Conservation (phyloP, 2,113 vertebrate species). For the Erpornis zantholeuca region DNA sequence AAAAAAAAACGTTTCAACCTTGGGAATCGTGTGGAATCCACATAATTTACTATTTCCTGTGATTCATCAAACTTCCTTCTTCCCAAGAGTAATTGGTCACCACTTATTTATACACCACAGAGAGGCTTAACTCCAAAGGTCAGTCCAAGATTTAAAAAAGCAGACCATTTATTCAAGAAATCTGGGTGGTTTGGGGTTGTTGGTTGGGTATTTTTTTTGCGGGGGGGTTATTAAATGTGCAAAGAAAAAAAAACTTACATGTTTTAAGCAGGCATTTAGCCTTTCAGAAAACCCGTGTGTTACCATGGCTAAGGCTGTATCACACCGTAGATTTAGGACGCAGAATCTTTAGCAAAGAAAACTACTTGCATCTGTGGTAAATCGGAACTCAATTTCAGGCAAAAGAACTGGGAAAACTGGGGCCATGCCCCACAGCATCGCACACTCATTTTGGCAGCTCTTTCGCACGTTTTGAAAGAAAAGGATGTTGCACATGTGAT, state of each 20-base stretch:
- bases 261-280: not conserved
- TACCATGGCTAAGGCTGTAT: fast-evolving
- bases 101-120: constrained; percentile 59
- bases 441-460: not conserved
- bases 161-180: constrained; percentile 19
- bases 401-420: not conserved
- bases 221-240: not conserved
- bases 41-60: constrained; percentile 77
- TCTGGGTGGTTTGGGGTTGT: not conserved
- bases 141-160: constrained; percentile 32
- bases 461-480: not conserved
- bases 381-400: not conserved
- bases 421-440: fast-evolving
- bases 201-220: not conserved
- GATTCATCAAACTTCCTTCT: constrained; percentile 75
- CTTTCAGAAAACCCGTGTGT: not conserved
- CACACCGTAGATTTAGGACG: not conserved
- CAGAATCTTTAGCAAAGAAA: not conserved
- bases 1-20: constrained; percentile 49
- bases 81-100: constrained; percentile 61
- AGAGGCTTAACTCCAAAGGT: constrained; percentile 38
- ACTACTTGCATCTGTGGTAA: not conserved
- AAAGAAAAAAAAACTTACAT: not conserved
- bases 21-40: constrained; percentile 68
- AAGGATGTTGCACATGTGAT: not conserved